Conservation (phyloP, 2,113 vertebrate species). For the Pelobates fuscus region DNA sequence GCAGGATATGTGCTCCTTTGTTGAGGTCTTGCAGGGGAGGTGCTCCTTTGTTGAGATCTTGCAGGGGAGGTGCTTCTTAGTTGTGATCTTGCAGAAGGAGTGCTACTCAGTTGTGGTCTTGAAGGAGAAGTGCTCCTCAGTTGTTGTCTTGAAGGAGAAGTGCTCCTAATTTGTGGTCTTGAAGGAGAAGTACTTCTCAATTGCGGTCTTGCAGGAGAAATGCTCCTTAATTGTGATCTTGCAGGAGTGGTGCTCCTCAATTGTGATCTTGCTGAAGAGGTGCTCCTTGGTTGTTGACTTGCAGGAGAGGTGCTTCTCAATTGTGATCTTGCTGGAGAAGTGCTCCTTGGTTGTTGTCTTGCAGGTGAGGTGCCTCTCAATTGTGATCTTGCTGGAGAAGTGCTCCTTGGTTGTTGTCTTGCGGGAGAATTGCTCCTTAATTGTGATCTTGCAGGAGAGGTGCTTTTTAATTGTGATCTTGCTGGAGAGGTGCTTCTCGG, state of each 20-base stretch:
- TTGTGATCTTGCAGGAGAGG: background rate
- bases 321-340: background rate
- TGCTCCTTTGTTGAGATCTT: background rate
- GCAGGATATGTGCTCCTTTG: background rate
- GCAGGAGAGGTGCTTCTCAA: background rate
- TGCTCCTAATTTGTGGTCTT: background rate
- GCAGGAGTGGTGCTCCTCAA: background rate
- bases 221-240: background rate
- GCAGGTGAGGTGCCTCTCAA: background rate
- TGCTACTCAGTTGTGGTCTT: conserved; percentile 3
- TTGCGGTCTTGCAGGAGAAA: background rate
- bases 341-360: background rate
- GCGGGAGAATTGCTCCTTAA: background rate
- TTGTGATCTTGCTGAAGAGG: background rate
- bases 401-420: background rate
- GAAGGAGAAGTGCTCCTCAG: background rate
- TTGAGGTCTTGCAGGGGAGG: background rate
- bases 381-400: background rate
- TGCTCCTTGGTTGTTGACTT: background rate
- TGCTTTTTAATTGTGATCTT: background rate
- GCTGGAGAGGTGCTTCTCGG: background rate
- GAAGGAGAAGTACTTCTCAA: background rate
- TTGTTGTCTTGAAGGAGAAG: conserved; percentile 14
- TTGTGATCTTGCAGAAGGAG: background rate
- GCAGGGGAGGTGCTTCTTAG: background rate